Base-by-base conservation (phyloP, 1,140 invertebrate species). In the Papilio helenus region DNA sequence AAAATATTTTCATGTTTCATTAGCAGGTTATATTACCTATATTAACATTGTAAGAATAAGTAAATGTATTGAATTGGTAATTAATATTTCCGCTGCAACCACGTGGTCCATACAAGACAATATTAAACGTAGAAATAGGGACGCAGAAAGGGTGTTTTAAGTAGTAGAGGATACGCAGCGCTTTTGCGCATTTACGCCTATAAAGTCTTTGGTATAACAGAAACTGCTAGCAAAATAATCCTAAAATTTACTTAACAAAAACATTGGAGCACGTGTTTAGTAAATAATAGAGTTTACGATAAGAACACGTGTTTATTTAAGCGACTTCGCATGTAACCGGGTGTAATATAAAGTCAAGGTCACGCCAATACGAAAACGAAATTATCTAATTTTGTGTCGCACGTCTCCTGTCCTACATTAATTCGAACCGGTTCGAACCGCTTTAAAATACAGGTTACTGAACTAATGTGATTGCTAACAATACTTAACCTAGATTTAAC, bases 361-460 rank as follows among this genome's bases (percentile, higher is more conserved):
- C 74, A 76, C 8, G 14, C 20, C 49, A 23, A 55, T 51, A 16
- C 74, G 44, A 55, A 39, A 55, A 34, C 39, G 49, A 55, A 23
- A 76, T 65, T 65, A 51, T 86, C 88, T 87, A 87, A 88, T 85
- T 88, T 84, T 87, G 84, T n/a, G n/a, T 73, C 42, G 68, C 46
- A 74, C 65, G 68, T 46, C 58, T 71, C 71, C 72, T 82, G 65
- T 78, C 23, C 74, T 72, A 76, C 26, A 72, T 58, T 61, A 80
- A 74, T 80, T 79, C 49, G 61, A 80, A 78, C 79, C 76, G 39
- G 61, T 49, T 81, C 44, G 12, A 82, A 81, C 81, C 61, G 79
- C 76, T 80, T 81, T 9, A 29, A 79, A 79, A 29, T 26, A 72
- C 51, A 81, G 83, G 82, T 83, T 84, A 76, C 80, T 86, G 81